Evolutionary conservation across 2,113 vertebrate species (phyloP).

Genomic region (Phoenicopterus ruber): DNA sequence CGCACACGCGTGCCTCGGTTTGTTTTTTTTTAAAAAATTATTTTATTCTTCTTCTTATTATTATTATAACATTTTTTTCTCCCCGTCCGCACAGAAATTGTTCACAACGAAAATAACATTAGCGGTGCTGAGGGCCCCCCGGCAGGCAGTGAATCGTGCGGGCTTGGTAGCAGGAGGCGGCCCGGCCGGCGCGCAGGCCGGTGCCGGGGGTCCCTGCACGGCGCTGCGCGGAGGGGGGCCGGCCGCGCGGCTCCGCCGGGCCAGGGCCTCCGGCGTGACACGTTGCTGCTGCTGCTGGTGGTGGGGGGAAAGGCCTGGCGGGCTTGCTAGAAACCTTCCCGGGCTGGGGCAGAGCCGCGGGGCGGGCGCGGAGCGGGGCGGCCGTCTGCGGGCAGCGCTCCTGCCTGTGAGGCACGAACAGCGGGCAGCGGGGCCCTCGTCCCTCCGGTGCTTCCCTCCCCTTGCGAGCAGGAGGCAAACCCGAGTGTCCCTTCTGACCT

Average conservation of each 20-base stretch:
- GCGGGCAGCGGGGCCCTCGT: neutral
- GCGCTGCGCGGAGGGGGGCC: neutral
- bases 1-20: neutral
- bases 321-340: neutral
- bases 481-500: neutral
- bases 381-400: neutral
- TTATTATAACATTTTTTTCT: neutral
- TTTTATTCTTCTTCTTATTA: no score
- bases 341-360: neutral
- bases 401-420: neutral
- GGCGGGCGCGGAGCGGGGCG: fast-evolving
- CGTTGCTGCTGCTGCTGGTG: neutral
- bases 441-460: neutral
- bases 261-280: neutral
- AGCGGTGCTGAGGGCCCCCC: neutral
- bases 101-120: neutral
- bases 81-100: neutral
- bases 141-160: neutral
- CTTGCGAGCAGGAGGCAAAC: neutral
- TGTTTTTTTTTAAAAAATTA: neutral
- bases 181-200: neutral
- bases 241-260: neutral
- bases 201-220: neutral
- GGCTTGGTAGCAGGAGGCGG: neutral
- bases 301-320: neutral